phyloP scores from a whole-genome alignment of 2,888 invertebrate genomes.

The Stegana nigrithorax region DNA sequence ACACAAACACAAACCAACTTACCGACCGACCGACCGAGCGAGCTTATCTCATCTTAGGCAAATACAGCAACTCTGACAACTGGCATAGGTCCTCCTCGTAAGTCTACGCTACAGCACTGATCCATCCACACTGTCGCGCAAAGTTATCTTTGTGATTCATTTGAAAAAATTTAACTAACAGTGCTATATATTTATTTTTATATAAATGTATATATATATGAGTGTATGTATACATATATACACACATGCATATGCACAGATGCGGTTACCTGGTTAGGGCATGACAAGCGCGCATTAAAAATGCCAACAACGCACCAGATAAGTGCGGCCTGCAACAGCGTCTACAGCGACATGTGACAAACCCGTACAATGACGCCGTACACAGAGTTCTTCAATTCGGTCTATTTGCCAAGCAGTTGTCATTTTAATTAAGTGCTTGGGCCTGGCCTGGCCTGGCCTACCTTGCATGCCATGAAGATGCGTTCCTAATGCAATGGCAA shows the following conservation, averaged over 20 bases:
- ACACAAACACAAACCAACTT: conserved; percentile 1
- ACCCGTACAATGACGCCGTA: too few species aligned
- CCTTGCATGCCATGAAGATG: too few species aligned
- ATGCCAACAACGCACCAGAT: conserved; percentile 22
- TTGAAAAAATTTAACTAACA: conserved; percentile 36
- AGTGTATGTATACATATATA: too few species aligned
- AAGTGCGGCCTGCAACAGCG: background rate
- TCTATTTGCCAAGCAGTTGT: conserved; percentile 59
- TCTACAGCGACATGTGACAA: conserved; percentile 26
- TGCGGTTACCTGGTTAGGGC: background rate
- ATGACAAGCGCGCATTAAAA: conserved; percentile 22
- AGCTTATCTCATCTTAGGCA: conserved; percentile 40
- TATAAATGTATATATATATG: background rate
- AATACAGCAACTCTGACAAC: conserved; percentile 12
- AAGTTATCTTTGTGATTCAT: conserved; percentile 53
- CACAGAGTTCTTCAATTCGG: too few species aligned
- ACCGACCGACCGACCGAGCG: too few species aligned
- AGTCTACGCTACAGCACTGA: background rate
- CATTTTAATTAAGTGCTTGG: conserved; percentile 58
- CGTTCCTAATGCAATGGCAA: too few species aligned
- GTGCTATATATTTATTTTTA: too few species aligned
- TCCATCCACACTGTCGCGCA: background rate
- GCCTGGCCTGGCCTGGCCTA: too few species aligned
- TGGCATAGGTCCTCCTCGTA: conserved; percentile 15
- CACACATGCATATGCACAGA: too few species aligned